These are phyloP conservation scores for Dromaius novaehollandiae DNA, from an alignment of 2,113 vertebrate species.

Conservation along the genomic window DNA sequence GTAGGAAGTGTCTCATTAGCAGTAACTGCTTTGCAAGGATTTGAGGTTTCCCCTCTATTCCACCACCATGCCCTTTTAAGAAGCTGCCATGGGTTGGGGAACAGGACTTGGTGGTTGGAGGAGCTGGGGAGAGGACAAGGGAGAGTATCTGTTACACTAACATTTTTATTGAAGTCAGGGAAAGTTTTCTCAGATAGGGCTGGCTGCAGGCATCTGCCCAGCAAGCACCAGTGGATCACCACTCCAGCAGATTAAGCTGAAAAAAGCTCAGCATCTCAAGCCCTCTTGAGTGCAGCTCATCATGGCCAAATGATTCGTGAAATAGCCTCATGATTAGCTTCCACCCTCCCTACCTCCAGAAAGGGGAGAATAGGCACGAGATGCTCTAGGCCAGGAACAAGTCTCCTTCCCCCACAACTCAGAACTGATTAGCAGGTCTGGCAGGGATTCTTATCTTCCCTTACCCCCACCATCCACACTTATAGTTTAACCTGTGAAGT, in stretches of 20 bases:
- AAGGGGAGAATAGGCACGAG: neutral
- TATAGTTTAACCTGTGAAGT: neutral
- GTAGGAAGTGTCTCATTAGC: slow-evolving; percentile 69
- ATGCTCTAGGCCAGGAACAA: neutral
- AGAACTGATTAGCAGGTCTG: neutral
- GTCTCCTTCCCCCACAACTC: neutral
- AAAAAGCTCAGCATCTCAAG: neutral
- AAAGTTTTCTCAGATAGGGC: neutral
- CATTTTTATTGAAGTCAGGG: neutral
- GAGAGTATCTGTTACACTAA: slow-evolving; percentile 12
- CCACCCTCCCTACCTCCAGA: neutral
- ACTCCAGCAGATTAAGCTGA: neutral
- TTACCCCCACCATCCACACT: accelerated
- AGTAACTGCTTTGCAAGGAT: slow-evolving; percentile 55
- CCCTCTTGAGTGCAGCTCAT: neutral
- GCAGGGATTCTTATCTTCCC: neutral
- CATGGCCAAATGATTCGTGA: neutral
- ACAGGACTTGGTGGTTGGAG: neutral
- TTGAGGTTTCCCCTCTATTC: slow-evolving; percentile 68
- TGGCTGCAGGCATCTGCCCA: neutral
- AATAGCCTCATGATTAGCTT: neutral
- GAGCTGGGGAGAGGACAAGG: neutral
- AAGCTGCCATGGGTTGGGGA: neutral
- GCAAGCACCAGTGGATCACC: neutral
- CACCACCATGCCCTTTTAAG: neutral